Conservation (phyloP, 2,888 invertebrate species). For the Polymixis lichenea region DNA sequence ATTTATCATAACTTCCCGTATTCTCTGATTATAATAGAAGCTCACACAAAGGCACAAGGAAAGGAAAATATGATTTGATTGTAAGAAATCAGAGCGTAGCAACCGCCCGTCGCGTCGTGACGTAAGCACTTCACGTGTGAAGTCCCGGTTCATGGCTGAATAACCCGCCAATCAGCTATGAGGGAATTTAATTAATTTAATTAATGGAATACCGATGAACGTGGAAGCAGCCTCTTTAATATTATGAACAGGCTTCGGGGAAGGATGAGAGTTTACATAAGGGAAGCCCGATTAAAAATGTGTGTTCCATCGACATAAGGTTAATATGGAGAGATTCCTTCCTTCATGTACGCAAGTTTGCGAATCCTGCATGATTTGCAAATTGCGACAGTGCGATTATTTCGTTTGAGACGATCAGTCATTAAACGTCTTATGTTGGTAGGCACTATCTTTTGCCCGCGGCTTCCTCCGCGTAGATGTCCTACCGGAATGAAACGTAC, state of each 20-base stretch:
- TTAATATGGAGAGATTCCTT: neutral
- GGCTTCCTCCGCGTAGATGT: too few species aligned
- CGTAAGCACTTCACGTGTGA: conserved; percentile 32
- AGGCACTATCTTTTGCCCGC: too few species aligned
- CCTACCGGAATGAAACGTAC: too few species aligned
- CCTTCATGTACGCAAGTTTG: neutral
- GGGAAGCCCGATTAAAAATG: neutral
- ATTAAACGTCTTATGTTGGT: neutral
- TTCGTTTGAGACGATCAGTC: neutral
- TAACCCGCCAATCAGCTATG: conserved; percentile 50
- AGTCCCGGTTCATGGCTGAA: conserved; percentile 36
- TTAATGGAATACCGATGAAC: conserved; percentile 32
- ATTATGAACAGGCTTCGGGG: neutral
- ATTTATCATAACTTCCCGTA: conserved; percentile 1
- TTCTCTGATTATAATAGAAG: conserved; percentile 36
- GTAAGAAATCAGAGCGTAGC: conserved; percentile 45
- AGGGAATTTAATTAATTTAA: conserved; percentile 59
- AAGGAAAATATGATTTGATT: conserved; percentile 50
- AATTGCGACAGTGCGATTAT: neutral
- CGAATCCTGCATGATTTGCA: neutral
- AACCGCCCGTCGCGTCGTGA: conserved; percentile 14
- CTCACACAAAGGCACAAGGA: conserved; percentile 32
- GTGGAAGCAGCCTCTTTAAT: neutral
- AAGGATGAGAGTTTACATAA: conserved; percentile 8
- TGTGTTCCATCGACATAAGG: neutral